Evolutionary conservation across 2,888 invertebrate species (phyloP).

Genomic region (Yponomeuta evonymella): DNA sequence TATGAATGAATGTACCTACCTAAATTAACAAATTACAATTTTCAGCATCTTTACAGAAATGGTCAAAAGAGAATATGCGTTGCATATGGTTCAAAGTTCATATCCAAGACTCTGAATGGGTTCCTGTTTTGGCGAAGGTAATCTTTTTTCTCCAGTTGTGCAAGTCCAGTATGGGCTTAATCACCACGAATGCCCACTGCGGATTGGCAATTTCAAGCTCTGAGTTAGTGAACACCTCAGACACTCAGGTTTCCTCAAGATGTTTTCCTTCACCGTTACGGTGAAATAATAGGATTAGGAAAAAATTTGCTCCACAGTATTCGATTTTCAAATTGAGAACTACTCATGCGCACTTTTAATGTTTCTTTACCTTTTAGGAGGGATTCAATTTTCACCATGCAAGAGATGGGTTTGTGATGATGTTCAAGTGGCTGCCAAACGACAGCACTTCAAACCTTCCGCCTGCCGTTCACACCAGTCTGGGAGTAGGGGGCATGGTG

Average conservation of each 20-base stretch:
- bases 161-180: too few species aligned
- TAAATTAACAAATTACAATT: background rate
- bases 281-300: too few species aligned
- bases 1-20: background rate
- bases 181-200: too few species aligned
- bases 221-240: too few species aligned
- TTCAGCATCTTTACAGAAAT: conserved; percentile 81
- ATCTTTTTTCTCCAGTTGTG: background rate
- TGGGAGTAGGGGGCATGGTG: conserved; percentile 91
- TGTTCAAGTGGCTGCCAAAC: conserved; percentile 87
- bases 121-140: conserved; percentile 84
- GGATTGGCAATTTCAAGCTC: too few species aligned
- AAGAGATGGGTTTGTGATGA: conserved; percentile 83
- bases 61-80: conserved; percentile 79
- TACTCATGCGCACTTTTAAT: too few species aligned
- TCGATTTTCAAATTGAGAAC: background rate
- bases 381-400: conserved; percentile 94
- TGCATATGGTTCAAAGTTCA: conserved; percentile 90
- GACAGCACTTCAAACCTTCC: conserved; percentile 80
- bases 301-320: too few species aligned
- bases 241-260: too few species aligned
- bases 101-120: conserved; percentile 82
- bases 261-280: too few species aligned
- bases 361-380: conserved; percentile 57
- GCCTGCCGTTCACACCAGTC: conserved; percentile 84